Evolutionary conservation across 2,888 invertebrate genomes (phyloP).

Genomic region (Lepidochrysops patricia): DNA sequence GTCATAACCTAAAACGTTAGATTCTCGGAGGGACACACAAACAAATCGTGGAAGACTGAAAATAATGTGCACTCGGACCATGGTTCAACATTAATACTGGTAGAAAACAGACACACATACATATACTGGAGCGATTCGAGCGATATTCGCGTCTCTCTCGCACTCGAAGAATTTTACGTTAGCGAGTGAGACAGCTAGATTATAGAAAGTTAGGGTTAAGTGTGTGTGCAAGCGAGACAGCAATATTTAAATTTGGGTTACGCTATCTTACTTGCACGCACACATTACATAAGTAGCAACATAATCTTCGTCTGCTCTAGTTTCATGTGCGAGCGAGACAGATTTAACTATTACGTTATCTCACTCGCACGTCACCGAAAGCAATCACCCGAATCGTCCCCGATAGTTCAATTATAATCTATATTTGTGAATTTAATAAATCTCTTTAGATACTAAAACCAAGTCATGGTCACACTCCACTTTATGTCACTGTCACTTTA

Average conservation of each 20-base stretch:
- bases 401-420: background rate
- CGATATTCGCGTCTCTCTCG: background rate
- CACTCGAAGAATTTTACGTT: background rate
- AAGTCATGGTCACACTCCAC: background rate
- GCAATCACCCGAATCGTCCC: background rate
- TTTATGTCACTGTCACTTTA: background rate
- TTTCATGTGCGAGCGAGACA: background rate
- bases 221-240: too few relatives aligned
- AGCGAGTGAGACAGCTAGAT: too few relatives aligned
- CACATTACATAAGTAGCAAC: too few relatives aligned
- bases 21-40: conserved; percentile 29
- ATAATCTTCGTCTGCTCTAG: background rate
- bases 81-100: background rate
- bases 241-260: too few relatives aligned
- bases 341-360: too few relatives aligned
- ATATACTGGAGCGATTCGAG: background rate
- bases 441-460: background rate
- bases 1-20: too few relatives aligned
- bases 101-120: background rate
- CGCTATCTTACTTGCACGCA: too few relatives aligned
- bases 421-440: background rate
- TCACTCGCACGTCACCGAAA: too few relatives aligned
- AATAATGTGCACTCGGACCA: background rate
- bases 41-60: conserved; percentile 24
- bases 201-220: too few relatives aligned